These are phyloP conservation scores for Megatriorchis doriae DNA, from an alignment of 2,113 vertebrate genomes.

Conservation along the genomic window DNA sequence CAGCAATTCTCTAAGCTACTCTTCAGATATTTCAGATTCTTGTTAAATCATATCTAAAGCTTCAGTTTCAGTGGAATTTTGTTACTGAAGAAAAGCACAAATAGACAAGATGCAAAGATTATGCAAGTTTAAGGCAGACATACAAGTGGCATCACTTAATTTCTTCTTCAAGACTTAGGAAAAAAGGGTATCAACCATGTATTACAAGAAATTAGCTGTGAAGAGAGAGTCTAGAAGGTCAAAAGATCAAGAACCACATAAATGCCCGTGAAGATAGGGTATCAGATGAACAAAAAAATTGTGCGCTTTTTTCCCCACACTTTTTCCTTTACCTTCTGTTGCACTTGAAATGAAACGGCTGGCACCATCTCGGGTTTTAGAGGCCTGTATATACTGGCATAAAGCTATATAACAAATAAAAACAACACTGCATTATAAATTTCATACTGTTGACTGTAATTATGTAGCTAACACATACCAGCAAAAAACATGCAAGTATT, in stretches of 20 bases:
- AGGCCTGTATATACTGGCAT: conserved; percentile 99
- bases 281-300: conserved; percentile 51
- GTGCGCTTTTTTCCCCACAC: neutral
- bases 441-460: conserved; percentile 23
- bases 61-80: neutral
- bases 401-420: conserved; percentile 96
- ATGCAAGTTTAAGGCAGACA: conserved; percentile 14
- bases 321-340: conserved; percentile 91
- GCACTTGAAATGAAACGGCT: conserved; percentile 88
- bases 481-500: neutral
- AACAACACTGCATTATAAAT: conserved; percentile 86
- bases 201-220: conserved; percentile 60
- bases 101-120: conserved; percentile 31
- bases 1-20: neutral
- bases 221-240: conserved; percentile 72
- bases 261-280: conserved; percentile 64
- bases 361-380: conserved; percentile 96
- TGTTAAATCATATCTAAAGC: neutral
- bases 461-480: neutral
- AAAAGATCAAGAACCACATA: conserved; percentile 73
- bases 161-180: neutral
- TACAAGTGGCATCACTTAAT: neutral
- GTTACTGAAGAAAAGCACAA: conserved; percentile 58
- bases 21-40: neutral
- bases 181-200: conserved; percentile 63